Conservation (phyloP, 1,140 invertebrate genomes). For the Odontomachus brunneus region DNA sequence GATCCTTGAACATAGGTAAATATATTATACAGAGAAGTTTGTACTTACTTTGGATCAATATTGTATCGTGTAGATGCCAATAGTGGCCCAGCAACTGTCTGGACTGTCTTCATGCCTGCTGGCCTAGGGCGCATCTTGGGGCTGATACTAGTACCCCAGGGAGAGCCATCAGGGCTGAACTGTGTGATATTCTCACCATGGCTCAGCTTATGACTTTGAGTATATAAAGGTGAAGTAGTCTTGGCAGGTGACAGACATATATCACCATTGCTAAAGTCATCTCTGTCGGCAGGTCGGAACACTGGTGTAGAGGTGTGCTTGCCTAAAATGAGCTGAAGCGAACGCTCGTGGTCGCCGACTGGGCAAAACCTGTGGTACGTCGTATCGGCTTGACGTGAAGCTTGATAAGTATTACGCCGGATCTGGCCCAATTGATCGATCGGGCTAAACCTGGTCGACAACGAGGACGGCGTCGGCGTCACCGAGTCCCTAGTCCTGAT, state of each 20-base stretch:
- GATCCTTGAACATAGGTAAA: too few relatives aligned
- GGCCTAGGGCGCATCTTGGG: constrained; percentile 77
- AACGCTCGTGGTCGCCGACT: neutral
- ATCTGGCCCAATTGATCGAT: constrained; percentile 73
- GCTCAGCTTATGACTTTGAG: constrained; percentile 56
- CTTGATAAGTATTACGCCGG: neutral
- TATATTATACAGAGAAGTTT: neutral
- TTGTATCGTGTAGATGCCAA: constrained; percentile 83
- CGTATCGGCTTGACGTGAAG: neutral
- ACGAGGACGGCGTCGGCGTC: neutral
- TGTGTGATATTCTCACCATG: constrained; percentile 68
- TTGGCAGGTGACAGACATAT: neutral
- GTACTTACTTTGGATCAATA: constrained; percentile 82
- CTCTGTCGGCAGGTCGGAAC: constrained; percentile 42
- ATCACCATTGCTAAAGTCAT: constrained; percentile 70
- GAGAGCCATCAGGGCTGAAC: constrained; percentile 74
- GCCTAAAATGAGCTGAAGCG: neutral
- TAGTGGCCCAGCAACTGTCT: constrained; percentile 81
- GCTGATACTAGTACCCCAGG: constrained; percentile 78
- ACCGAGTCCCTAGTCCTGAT: constrained; percentile 33
- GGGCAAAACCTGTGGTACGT: constrained; percentile 3
- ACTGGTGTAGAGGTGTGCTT: constrained; percentile 78
- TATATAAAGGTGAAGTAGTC: constrained; percentile 30
- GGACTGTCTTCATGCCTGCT: constrained; percentile 76
- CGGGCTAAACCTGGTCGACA: constrained; percentile 49